Evolutionary conservation across 2,888 invertebrate genomes (phyloP), one percentile per base, ranked within the genome.

Genomic region (Diaphora mendica): DNA sequence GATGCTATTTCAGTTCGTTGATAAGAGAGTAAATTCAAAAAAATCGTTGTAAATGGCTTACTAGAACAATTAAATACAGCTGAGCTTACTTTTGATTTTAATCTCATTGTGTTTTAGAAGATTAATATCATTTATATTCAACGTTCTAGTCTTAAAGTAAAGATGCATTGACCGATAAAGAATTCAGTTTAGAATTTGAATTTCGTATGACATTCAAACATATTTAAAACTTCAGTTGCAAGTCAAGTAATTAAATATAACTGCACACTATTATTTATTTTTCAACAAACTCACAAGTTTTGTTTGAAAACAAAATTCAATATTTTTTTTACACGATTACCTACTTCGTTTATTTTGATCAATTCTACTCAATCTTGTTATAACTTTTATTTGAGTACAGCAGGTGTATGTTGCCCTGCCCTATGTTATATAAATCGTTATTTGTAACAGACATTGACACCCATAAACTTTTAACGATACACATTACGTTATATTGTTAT

Each of bases 391-490:
- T 51, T 23, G 7, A 51, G 33, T 23, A 20, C 23, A 33, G 48
- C 30, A 26, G 33, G 48, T 33, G 48, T 44, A 15, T 30, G 23
- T 48, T 68, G 68, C 13, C 35, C 68, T 68, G 68, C 13, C 35
- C 68, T 42, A 30, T 26, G 20, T 62, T 39, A 42, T 55, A 59
- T 59, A 69, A 59, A 20, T 20, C 13, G 17, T 26, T 26, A 62
- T 35, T 39, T 42, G 30, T 59, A 42, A 26, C 35, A 59, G 69
- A 42, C 30, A 20, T 42, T 62, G 69, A 59, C 42, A 69, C 69
- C 42, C 20, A n/a, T 69, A 55, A 69, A 59, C 30, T 26, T 42
- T 69, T 69, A 62, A 69, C 42, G 59, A 26, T 17, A 17, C 26
- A 3, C 15, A 42, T 39, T 62, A 69, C 69, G 55, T 30, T 55